Base-by-base conservation (phyloP, 2,888 invertebrate species). In the Parelbella ahira region DNA sequence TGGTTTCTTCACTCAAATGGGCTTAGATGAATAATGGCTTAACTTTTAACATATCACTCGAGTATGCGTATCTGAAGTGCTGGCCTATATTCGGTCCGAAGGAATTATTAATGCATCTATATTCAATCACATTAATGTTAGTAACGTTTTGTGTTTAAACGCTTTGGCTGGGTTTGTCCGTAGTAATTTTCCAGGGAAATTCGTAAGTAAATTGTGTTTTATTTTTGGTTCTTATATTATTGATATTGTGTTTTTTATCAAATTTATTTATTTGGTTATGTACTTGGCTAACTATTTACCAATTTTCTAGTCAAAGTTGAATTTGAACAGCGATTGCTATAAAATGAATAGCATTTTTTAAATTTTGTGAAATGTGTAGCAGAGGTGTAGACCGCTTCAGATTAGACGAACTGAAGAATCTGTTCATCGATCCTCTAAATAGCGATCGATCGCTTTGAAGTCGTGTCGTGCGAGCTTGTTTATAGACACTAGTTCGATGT, bases 391-490 rank as follows among this genome's bases (percentile, higher is more conserved):
- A 12, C 37, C 18, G 34, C 23, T 15, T 42, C 42, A 20, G 7
- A 25, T 43, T 46, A 45, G 47, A 48, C 47, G 49, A 41, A 50
- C 39, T 38, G 37, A 41, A 52, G 51, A 49, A 46, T 48, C 42
- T 56, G 60, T 60, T 56, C 58, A 66, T 70, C 75, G 69, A 70
- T 73, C 68, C 72, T 57, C 60, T 51, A 65, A 79, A 74, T 65
- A 75, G 66, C 71, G 63, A 81, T 86, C 70, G 82, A 83, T 78
- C 72, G 68, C 86, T 86, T 87, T 87, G 86, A 87, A 73, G 84
- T 83, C 56, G 51, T 67, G 72, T 78, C 76, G 68, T 54, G 55
- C 54, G 55, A 54, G 68, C 65, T 71, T 78, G 81, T 78, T 84
- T 82, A 81, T 75, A 81, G 78, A 72, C 66, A 63, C 70, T 67